Conservation (phyloP, 2,888 invertebrate species). For the Drosophila incognita region DNA sequence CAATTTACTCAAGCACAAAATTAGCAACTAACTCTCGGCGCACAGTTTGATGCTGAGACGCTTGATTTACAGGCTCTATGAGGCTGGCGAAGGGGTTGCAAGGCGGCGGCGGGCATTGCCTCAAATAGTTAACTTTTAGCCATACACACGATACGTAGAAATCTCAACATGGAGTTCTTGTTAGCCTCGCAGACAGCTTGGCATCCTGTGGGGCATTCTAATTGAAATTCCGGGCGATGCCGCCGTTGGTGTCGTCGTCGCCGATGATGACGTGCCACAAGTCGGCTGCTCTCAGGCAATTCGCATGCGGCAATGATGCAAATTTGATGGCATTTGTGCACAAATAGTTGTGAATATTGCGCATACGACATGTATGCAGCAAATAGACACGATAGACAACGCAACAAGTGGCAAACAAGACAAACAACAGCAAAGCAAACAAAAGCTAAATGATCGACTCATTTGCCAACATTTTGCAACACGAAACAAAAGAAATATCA, state of each 20-base stretch:
- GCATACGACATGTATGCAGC: constrained; percentile 66
- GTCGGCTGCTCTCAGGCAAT: constrained; percentile 9
- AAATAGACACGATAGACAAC: constrained; percentile 6
- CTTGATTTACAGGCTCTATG: constrained; percentile 63
- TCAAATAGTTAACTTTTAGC: constrained; percentile 46
- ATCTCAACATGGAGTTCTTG: constrained; percentile 72
- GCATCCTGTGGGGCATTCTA: constrained; percentile 72
- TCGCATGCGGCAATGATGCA: constrained; percentile 63
- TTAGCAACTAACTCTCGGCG: constrained; percentile 67
- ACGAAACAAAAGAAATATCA: constrained; percentile 65
- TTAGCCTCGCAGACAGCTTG: constrained; percentile 57
- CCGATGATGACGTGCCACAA: constrained; percentile 27
- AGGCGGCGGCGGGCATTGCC: constrained; percentile 4
- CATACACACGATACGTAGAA: constrained; percentile 42
- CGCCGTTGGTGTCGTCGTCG: constrained; percentile 25
- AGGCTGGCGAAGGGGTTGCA: constrained; percentile 7
- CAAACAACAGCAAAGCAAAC: constrained; percentile 37
- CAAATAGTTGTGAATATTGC: constrained; percentile 78
- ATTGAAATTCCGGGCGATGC: constrained; percentile 66
- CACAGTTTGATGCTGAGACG: constrained; percentile 67
- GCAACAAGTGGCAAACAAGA: constrained; percentile 34
- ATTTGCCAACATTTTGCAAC: constrained; percentile 77
- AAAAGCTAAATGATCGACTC: constrained; percentile 69
- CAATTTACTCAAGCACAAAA: constrained; percentile 80
- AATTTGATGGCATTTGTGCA: constrained; percentile 77